Percentiles rank a stretch among this genome's conserved stretches.
Evolutionary conservation across 1,140 invertebrate species (phyloP).

Genomic region (Ips typographus): DNA sequence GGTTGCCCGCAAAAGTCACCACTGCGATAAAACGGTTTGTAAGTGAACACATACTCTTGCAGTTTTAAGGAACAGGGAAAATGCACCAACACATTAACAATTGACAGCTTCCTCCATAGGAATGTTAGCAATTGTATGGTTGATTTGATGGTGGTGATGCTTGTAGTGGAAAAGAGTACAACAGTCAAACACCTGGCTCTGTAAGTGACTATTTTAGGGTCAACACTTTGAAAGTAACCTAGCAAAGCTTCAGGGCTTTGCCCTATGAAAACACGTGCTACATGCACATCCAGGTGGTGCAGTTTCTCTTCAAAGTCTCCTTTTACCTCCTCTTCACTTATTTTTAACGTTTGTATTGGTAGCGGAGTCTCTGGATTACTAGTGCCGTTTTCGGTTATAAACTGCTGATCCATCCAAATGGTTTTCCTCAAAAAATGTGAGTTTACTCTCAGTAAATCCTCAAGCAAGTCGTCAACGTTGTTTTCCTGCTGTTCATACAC

Average conservation of each 20-base stretch:
- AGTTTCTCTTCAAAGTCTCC: not conserved
- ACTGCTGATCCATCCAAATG: too few species aligned
- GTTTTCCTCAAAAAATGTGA: too few species aligned
- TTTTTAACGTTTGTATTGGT: not conserved
- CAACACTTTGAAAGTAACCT: slow-evolving; percentile 1
- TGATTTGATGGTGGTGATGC: not conserved
- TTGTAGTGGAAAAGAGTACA: slow-evolving; percentile 17
- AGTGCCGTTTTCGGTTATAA: too few species aligned
- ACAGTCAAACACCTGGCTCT: not conserved
- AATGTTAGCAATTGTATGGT: slow-evolving; percentile 15
- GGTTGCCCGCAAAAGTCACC: slow-evolving; percentile 13
- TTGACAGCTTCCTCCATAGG: slow-evolving; percentile 33
- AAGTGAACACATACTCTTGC: slow-evolving; percentile 14
- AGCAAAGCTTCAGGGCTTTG: slow-evolving; percentile 17
- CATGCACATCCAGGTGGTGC: not conserved
- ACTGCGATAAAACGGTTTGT: slow-evolving; percentile 17
- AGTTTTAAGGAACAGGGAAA: slow-evolving; percentile 13
- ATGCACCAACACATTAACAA: slow-evolving; percentile 21
- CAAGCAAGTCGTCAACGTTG: too few species aligned
- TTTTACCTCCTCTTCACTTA: not conserved
- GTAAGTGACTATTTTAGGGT: not conserved
- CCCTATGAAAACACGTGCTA: slow-evolving; percentile 13
- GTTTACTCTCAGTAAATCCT: too few species aligned
- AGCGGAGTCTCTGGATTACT: not conserved
- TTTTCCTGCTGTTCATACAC: too few species aligned